Evolutionary conservation across 2,888 invertebrate species (phyloP), one percentile per base, ranked within the genome.

Genomic region (Neoitamus cyanurus): DNA sequence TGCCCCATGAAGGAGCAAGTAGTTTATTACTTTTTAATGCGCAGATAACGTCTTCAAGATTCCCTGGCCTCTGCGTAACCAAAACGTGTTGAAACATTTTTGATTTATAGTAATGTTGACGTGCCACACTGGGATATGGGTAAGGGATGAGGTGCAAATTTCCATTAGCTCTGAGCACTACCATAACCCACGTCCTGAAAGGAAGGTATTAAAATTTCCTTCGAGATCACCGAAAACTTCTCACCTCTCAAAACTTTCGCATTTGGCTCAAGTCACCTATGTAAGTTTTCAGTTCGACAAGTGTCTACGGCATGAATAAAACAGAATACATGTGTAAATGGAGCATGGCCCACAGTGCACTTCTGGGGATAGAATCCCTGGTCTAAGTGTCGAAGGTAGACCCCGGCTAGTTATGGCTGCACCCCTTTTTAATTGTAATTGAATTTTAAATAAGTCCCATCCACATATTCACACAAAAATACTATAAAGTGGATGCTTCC

Each of bases 391-490:
- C 25, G 58, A 58, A 58, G 20, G 58, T 58, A 25, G 58, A 25
- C 20, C 25, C 20, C 58, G 58, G 77, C 46, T 77, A 77, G 77
- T 77, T 77, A 28, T 15, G 73, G 15, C 11, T 77, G 34, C 77
- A n/a, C 25, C 36, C 46, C 46, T 25, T 77, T 77, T 77, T 77
- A 77, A 77, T 46, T 37, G 46, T 77, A 77, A 77, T 77, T 42
- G 77, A 77, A 77, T 77, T 77, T 77, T 42, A 42, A 77, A 77
- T 77, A 77, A 77, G 25, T 28, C 42, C 25, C 42, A 42, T 77
- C 42, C 77, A 77, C 77, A 46, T 77, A 77, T 30, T 46, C 25
- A 77, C 20, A 20, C 42, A 77, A 46, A 36, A 77, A 42, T 77
- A 46, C 42, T 13, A 9, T 46, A 4, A n/a, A 20, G 30, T 73